Evolutionary conservation across 1,140 invertebrate species (phyloP), one percentile per base, ranked within the genome.

Genomic region (Drosophila ficusphila): DNA sequence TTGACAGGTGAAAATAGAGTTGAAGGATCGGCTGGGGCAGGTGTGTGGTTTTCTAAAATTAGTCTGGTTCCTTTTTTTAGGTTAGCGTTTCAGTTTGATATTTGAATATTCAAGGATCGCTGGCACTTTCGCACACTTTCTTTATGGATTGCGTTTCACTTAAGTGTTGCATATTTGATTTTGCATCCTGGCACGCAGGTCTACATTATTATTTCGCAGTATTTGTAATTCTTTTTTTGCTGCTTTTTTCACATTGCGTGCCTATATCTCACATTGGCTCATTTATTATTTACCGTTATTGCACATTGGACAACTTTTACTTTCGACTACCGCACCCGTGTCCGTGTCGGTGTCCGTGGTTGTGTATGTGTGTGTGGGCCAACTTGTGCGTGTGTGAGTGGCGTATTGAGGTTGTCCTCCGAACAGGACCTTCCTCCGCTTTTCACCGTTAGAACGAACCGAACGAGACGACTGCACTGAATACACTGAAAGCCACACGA

Each of bases 401-500:
- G 29, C 49, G 21, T 71, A 72, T 72, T 72, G 67, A 72, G 69
- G 69, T 71, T 83, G 78, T 83, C 68, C 79, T 83, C 44, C 73
- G 42, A 38, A 56, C 69, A 51, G 70, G 64, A 72, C 61, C 42
- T 52, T 60, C 62, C 60, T 27, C 25, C 38, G 47, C 67, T 38
- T 49, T 57, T 48, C 61, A 52, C 68, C 74, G 79, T 60, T 65
- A 51, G 54, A 75, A 76, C 85, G 89, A 67, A 90, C 89, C 79
- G 86, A 75, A 88, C 89, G 76, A 72, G 64, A 83, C 89, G 86
- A 90, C 79, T 90, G 81, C 82, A 79, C 85, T 89, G 69, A 90
- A 85, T 89, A 90, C 74, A 90, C 85, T 90, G 76, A 86, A 86
- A 74, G 64, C 31, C 21, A 31, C 46, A 25, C 64, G 70, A 74